Percentiles rank a stretch among this genome's conserved stretches.
Conservation (phyloP, 2,113 vertebrate genomes). For the Odobenus rosmarus region DNA sequence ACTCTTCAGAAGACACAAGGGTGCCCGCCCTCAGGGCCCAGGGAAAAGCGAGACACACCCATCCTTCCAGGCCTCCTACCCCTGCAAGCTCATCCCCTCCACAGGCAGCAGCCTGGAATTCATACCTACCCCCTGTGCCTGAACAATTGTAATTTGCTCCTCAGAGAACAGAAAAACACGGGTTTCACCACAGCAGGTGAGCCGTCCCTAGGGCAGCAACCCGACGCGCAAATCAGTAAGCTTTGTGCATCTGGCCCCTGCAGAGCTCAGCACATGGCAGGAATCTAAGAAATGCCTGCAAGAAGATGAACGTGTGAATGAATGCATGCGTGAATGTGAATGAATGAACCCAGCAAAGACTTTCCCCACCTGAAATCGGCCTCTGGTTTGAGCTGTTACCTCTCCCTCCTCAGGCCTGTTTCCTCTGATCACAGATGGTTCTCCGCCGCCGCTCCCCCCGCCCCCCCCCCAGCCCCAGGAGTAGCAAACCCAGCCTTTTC, state of each 20-base stretch:
- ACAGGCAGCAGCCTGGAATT: not conserved
- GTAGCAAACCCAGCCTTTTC: constrained; percentile 11
- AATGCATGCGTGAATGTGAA: not conserved
- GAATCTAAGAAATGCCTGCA: not conserved
- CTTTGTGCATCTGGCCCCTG: not conserved
- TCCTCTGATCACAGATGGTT: not conserved
- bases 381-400: not conserved
- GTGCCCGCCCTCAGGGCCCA: not conserved
- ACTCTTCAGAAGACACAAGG: not conserved
- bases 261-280: not conserved
- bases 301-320: not conserved
- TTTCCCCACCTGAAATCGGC: not conserved
- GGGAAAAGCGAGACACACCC: not conserved
- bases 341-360: not conserved
- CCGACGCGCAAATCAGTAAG: not conserved
- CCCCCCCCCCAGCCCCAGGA: not conserved
- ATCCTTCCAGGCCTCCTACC: not conserved
- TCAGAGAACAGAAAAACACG: constrained; percentile 11
- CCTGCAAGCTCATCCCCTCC: not conserved
- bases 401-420: not conserved
- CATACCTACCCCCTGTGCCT: not conserved
- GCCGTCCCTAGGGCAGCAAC: not conserved
- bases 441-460: no score
- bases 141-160: not conserved
- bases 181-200: not conserved